phyloP scores from a whole-genome alignment of 1,140 invertebrate species.

The Magallana ariakensis region DNA sequence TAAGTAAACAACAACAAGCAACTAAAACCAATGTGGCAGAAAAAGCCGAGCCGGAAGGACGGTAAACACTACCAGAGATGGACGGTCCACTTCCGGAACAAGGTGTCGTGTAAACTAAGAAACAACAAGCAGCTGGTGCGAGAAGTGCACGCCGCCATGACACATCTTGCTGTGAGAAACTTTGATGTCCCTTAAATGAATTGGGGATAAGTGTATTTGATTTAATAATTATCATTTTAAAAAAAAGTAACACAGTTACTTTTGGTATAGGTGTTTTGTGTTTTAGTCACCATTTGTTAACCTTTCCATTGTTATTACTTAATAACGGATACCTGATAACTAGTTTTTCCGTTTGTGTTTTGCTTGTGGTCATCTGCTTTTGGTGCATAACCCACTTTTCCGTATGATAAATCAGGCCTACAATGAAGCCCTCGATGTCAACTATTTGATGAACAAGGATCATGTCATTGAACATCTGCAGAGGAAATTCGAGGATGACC shows the following conservation, averaged over 20 bases:
- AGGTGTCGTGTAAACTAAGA: slow-evolving; percentile 3
- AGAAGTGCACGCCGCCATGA: neutral
- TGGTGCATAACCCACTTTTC: too few species aligned
- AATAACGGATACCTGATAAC: too few species aligned
- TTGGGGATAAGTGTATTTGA: too few species aligned
- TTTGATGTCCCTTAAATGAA: neutral
- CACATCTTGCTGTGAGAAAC: neutral
- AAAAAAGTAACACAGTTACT: too few species aligned
- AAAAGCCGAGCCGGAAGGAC: neutral
- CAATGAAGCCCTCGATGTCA: slow-evolving; percentile 61
- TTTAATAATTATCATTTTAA: too few species aligned
- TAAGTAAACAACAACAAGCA: slow-evolving; percentile 28
- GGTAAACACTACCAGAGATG: neutral
- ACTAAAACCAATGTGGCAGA: slow-evolving; percentile 14
- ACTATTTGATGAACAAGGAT: slow-evolving; percentile 57
- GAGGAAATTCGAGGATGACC: slow-evolving; percentile 1
- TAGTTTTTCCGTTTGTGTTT: too few species aligned
- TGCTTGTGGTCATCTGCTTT: too few species aligned
- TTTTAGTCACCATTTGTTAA: too few species aligned
- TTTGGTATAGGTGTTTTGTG: too few species aligned
- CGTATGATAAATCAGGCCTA: slow-evolving; percentile 42
- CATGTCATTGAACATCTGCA: slow-evolving; percentile 54
- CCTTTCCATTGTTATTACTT: too few species aligned
- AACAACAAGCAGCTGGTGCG: slow-evolving; percentile 8
- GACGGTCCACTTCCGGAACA: neutral